These are phyloP conservation scores for Heliconius congener DNA, from an alignment of 1,140 invertebrate species.

Conservation along the genomic window DNA sequence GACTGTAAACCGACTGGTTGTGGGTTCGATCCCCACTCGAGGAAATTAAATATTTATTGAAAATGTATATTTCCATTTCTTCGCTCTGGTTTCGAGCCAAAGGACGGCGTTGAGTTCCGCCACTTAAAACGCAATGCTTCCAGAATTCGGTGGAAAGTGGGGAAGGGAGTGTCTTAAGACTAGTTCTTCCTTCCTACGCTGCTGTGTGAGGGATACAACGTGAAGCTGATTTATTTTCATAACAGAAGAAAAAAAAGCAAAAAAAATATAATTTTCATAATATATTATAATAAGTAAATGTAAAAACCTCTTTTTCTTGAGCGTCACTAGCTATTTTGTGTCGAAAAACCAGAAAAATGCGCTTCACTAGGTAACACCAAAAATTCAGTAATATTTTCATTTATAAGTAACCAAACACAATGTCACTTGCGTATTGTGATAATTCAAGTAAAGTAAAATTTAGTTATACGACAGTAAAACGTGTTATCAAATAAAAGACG, in stretches of 20 bases:
- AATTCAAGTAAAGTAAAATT: slow-evolving; percentile 1
- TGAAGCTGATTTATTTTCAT: too few relatives aligned
- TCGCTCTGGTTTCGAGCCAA: too few relatives aligned
- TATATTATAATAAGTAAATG: not conserved
- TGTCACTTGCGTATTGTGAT: not conserved
- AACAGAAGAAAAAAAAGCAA: not conserved
- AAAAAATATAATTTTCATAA: not conserved
- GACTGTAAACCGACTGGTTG: too few relatives aligned
- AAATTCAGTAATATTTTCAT: not conserved
- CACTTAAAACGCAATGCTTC: too few relatives aligned
- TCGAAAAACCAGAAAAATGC: not conserved
- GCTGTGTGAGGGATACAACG: too few relatives aligned
- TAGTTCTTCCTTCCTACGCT: too few relatives aligned
- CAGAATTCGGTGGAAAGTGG: too few relatives aligned
- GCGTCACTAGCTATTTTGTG: not conserved
- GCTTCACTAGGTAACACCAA: not conserved
- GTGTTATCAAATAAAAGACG: not conserved
- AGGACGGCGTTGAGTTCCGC: too few relatives aligned
- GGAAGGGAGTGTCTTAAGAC: too few relatives aligned
- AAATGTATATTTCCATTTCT: too few relatives aligned
- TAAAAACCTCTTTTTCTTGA: not conserved
- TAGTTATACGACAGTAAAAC: not conserved
- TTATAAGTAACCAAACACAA: not conserved
- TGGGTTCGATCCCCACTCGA: too few relatives aligned
- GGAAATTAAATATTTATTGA: too few relatives aligned